These are phyloP conservation scores for Aphelinus certus DNA, from an alignment of 1,140 invertebrate species.

Conservation along the genomic window DNA sequence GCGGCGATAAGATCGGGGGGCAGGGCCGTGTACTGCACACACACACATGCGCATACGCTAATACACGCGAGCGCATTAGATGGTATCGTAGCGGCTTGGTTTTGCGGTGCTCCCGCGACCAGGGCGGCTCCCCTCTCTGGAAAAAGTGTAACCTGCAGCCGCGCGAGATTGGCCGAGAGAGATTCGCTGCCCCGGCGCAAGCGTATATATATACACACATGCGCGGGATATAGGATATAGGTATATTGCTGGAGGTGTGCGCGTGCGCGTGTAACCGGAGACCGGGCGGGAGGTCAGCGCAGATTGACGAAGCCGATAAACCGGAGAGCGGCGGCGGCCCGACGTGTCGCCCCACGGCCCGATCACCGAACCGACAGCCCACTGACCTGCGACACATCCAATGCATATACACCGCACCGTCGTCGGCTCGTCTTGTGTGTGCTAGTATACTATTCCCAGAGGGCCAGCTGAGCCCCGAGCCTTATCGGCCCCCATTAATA, in stretches of 20 bases:
- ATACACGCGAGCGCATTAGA: too few relatives aligned
- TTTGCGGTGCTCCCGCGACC: too few relatives aligned
- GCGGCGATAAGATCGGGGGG: not conserved
- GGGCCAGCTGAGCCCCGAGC: too few relatives aligned
- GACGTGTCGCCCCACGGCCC: constrained; percentile 41
- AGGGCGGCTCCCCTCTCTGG: too few relatives aligned
- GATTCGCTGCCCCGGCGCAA: not conserved
- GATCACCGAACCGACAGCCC: constrained; percentile 59
- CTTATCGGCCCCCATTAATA: too few relatives aligned
- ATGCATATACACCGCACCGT: constrained; percentile 52
- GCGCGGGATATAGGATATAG: constrained; percentile 2
- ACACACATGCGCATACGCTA: too few relatives aligned
- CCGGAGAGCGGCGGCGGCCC: constrained; percentile 47
- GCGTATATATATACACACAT: not conserved
- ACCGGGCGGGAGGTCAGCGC: constrained; percentile 58
- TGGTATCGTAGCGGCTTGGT: too few relatives aligned
- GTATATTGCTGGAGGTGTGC: constrained; percentile 34
- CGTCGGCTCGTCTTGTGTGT: too few relatives aligned
- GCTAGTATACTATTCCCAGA: too few relatives aligned
- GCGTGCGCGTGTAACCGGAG: constrained; percentile 58
- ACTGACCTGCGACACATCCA: constrained; percentile 64
- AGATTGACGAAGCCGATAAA: constrained; percentile 65
- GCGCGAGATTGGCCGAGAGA: constrained; percentile 8
- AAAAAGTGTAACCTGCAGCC: constrained; percentile 16
- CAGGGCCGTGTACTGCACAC: too few relatives aligned